Evolutionary conservation across 64 coral and sea anemone genomes (phyloP).

Genomic region (Acropora yongei): DNA sequence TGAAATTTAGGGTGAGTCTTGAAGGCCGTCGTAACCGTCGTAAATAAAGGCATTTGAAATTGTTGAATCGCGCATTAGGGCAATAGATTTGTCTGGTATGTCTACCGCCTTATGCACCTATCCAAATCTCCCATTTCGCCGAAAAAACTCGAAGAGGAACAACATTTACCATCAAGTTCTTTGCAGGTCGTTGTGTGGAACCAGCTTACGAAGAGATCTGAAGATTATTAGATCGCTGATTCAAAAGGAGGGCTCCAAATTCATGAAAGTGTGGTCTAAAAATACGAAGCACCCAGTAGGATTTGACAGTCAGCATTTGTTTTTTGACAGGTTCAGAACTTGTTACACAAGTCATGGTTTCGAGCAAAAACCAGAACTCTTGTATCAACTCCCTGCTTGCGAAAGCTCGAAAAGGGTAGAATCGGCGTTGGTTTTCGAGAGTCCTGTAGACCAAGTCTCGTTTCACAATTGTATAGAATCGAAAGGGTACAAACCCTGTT

Average conservation of each 20-base stretch:
- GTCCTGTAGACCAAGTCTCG: conserved; percentile 80
- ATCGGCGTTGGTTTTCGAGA: conserved; percentile 85
- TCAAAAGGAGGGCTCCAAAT: conserved; percentile 54
- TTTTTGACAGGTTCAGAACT: conserved; percentile 86
- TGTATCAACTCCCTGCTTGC: conserved; percentile 70
- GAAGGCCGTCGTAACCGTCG: too few species aligned
- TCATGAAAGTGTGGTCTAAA: conserved; percentile 78
- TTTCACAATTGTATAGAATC: conserved; percentile 26
- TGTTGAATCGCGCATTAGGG: neutral
- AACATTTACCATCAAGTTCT: conserved; percentile 55
- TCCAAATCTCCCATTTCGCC: conserved; percentile 25
- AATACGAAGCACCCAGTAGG: conserved; percentile 83
- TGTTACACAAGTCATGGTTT: conserved; percentile 57
- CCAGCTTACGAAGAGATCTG: conserved; percentile 70
- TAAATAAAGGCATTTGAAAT: neutral
- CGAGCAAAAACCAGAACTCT: conserved; percentile 61
- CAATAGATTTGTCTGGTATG: neutral
- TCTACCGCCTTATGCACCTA: neutral
- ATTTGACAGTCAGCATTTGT: conserved; percentile 84
- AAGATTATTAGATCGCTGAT: conserved; percentile 73
- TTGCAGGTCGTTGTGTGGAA: conserved; percentile 47
- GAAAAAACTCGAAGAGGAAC: conserved; percentile 23
- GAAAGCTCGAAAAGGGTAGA: conserved; percentile 78
- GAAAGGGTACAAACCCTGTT: conserved; percentile 56
- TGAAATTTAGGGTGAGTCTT: neutral